A percentile compares a stretch with the other conserved stretches of the same genome.
phyloP scores from a whole-genome alignment of 2,113 vertebrate genomes.

The Cyanoramphus novaezelandiae region DNA sequence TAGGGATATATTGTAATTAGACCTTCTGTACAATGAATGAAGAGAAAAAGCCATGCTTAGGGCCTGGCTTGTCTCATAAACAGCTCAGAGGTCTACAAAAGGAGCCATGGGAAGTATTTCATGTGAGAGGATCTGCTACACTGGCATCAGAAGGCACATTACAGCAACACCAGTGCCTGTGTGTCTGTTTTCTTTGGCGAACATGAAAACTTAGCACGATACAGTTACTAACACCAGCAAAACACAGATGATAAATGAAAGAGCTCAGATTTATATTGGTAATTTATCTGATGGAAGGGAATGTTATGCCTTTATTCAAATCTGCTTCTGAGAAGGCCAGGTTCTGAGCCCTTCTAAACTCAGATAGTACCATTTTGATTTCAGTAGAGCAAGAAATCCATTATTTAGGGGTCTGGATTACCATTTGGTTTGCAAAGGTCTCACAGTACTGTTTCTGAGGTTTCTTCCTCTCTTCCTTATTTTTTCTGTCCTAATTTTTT shows the following conservation, averaged over 20 bases:
- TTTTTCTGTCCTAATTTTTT: background rate
- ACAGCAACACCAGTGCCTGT: background rate
- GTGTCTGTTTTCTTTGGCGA: background rate
- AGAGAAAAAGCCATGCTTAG: background rate
- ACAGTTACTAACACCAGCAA: background rate
- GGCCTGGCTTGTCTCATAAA: background rate
- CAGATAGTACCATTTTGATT: background rate
- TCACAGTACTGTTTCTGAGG: background rate
- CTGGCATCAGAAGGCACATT: background rate
- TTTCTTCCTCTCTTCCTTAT: background rate
- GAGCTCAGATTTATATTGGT: background rate
- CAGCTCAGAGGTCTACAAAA: background rate
- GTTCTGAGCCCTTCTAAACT: background rate
- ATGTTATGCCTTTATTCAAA: background rate
- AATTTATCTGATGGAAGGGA: background rate
- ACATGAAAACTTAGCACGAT: background rate
- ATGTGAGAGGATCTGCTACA: background rate
- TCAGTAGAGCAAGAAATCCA: background rate
- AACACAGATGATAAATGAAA: background rate
- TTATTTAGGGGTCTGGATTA: background rate
- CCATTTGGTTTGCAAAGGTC: background rate
- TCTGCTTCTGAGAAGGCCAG: background rate
- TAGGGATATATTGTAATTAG: background rate
- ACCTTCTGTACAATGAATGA: background rate
- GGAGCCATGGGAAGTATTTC: background rate